Evolutionary conservation across 1,140 invertebrate species (phyloP).

Genomic region (Lasaia peninsularis): DNA sequence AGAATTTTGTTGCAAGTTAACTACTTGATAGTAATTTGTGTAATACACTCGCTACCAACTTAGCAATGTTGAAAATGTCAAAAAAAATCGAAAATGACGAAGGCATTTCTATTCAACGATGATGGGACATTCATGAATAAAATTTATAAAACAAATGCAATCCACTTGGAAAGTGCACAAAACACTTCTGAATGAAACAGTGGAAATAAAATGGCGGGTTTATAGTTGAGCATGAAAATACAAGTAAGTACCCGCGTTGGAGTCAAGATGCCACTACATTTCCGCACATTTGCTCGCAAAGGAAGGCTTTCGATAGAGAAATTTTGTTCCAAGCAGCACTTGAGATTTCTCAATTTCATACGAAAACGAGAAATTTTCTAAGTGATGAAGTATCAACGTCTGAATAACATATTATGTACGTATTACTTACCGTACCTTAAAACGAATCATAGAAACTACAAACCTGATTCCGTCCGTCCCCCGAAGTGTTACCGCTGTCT

Average conservation of each 20-base stretch:
- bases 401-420: not conserved
- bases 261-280: constrained; percentile 64
- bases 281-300: constrained; percentile 59
- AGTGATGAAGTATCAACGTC: constrained; percentile 18
- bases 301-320: constrained; percentile 58
- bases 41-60: too few relatives aligned
- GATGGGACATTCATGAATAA: constrained; percentile 38
- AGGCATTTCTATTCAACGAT: constrained; percentile 33
- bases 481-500: too few relatives aligned
- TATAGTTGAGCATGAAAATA: constrained; percentile 63
- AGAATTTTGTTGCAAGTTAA: too few relatives aligned
- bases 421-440: too few relatives aligned
- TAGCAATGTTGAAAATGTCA: constrained; percentile 29
- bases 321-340: constrained; percentile 51
- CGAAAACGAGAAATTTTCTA: constrained; percentile 28
- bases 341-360: constrained; percentile 35
- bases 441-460: not conserved
- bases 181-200: constrained; percentile 54
- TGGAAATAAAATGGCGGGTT: constrained; percentile 55
- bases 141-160: constrained; percentile 45
- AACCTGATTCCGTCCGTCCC: too few relatives aligned
- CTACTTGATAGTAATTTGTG: too few relatives aligned
- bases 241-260: constrained; percentile 49
- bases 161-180: constrained; percentile 44
- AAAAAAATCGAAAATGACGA: constrained; percentile 25